A percentile compares a stretch with the other conserved stretches of the same genome.
These are phyloP conservation scores for Capreolus pygargus DNA, from an alignment of 2,113 vertebrate species.

Conservation along the genomic window DNA sequence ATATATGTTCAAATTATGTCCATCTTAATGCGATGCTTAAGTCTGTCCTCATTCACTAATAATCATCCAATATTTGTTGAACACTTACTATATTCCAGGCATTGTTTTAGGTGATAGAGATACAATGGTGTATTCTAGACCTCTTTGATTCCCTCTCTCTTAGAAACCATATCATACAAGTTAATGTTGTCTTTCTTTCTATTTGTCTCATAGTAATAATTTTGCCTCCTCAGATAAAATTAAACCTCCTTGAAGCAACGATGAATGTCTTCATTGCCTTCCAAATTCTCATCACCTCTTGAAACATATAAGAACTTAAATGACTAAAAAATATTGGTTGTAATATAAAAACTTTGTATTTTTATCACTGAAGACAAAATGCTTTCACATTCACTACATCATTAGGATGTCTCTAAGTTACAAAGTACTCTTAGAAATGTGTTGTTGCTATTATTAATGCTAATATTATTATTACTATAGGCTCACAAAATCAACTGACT, in stretches of 20 bases:
- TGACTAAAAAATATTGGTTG: neutral
- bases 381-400: neutral
- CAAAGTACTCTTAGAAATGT: neutral
- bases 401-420: neutral
- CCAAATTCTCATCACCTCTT: neutral
- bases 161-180: neutral
- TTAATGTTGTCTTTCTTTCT: neutral
- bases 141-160: neutral
- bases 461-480: neutral
- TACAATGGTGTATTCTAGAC: neutral
- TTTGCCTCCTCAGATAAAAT: neutral
- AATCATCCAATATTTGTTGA: neutral
- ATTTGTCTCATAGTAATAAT: neutral
- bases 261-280: neutral
- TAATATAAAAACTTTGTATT: neutral
- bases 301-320: neutral
- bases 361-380: neutral
- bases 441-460: neutral
- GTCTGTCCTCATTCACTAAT: neutral
- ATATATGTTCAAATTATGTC: neutral
- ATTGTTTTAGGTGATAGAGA: neutral
- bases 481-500: neutral
- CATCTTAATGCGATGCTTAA: neutral
- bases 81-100: neutral
- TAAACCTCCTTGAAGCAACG: neutral